A percentile compares a stretch with the other conserved stretches of the same genome.
phyloP scores from a whole-genome alignment of 2,113 vertebrate species.

The Columbina picui region DNA sequence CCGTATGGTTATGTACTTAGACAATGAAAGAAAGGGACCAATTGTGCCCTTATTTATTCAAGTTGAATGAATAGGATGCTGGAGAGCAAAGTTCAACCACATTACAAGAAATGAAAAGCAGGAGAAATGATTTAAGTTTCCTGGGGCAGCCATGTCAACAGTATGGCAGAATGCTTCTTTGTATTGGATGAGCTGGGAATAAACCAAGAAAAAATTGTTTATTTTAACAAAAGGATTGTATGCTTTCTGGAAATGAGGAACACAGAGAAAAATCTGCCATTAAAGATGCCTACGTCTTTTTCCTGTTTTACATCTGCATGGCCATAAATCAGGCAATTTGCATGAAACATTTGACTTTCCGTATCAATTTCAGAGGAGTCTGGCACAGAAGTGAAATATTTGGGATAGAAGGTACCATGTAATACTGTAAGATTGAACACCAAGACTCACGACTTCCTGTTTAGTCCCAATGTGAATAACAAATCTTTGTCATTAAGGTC shows the following conservation, averaged over 20 bases:
- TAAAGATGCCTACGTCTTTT: not conserved
- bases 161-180: not conserved
- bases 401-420: not conserved
- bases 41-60: not conserved
- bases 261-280: not conserved
- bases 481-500: not conserved
- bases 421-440: not conserved
- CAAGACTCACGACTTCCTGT: not conserved
- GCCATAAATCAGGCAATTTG: not conserved
- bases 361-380: not conserved
- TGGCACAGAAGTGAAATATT: not conserved
- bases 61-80: not conserved
- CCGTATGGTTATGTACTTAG: fast-evolving
- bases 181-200: not conserved
- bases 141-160: not conserved
- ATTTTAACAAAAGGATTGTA: not conserved
- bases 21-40: not conserved
- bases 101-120: not conserved
- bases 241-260: not conserved
- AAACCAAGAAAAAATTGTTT: not conserved
- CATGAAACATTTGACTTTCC: not conserved
- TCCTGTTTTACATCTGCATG: not conserved
- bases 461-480: not conserved
- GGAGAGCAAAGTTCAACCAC: not conserved
- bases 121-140: not conserved